Percentiles rank a stretch among this genome's conserved stretches.
Evolutionary conservation across 2,113 vertebrate species (phyloP).

Genomic region (Gasterosteus nipponicus): DNA sequence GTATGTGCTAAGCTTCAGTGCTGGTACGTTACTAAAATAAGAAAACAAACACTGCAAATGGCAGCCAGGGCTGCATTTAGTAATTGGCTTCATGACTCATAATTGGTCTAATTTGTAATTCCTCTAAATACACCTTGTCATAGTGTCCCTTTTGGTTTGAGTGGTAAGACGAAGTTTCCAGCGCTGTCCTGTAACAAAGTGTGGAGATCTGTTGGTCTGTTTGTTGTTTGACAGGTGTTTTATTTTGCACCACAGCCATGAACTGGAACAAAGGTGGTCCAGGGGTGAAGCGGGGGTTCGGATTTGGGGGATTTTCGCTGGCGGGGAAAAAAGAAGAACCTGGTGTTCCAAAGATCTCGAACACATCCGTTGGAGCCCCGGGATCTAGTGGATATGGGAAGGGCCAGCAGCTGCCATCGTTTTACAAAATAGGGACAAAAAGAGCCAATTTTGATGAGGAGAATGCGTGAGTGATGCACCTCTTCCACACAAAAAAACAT

Average conservation of each 20-base stretch:
- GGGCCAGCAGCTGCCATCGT: constrained; percentile 92
- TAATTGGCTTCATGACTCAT: background rate
- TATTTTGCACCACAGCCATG: constrained; percentile 80
- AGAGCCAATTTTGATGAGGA: constrained; percentile 97
- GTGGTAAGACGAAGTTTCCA: background rate
- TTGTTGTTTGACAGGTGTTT: background rate
- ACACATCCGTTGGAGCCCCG: constrained; percentile 87
- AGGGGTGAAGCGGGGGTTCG: constrained; percentile 94
- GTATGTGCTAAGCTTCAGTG: background rate
- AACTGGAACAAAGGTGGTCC: constrained; percentile 99
- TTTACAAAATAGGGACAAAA: constrained; percentile 99
- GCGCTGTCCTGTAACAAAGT: background rate
- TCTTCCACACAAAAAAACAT: background rate
- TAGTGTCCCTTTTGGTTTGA: background rate
- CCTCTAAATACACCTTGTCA: background rate
- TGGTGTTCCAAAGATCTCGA: constrained; percentile 83
- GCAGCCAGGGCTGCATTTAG: background rate
- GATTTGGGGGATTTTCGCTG: constrained; percentile 96
- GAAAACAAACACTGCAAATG: background rate
- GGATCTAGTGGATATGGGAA: constrained; percentile 87
- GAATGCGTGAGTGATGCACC: constrained; percentile 85
- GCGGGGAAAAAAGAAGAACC: constrained; percentile 94
- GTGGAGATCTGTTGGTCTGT: background rate
- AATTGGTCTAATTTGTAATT: background rate
- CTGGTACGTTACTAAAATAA: background rate